These are phyloP conservation scores for Podarcis muralis DNA, from an alignment of 2,113 vertebrate genomes.

Conservation along the genomic window DNA sequence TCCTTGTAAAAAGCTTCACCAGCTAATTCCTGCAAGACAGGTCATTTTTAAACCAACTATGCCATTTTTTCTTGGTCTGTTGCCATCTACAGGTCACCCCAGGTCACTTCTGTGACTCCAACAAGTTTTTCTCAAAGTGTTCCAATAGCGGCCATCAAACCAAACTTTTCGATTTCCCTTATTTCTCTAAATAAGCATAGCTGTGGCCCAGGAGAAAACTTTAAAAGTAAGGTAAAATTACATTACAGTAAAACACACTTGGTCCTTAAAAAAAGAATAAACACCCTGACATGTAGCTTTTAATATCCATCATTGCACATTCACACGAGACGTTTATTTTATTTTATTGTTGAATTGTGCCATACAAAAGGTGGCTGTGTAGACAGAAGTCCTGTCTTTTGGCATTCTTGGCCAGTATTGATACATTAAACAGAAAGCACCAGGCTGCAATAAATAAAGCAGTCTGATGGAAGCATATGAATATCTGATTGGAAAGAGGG, in stretches of 20 bases:
- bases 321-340: background rate
- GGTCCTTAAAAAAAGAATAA: background rate
- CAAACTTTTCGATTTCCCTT: background rate
- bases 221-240: background rate
- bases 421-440: background rate
- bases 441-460: background rate
- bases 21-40: too few relatives aligned
- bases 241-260: background rate
- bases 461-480: background rate
- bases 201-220: background rate
- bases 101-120: background rate
- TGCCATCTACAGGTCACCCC: too few relatives aligned
- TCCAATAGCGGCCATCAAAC: too few relatives aligned
- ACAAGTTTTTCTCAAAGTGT: background rate
- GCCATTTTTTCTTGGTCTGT: too few relatives aligned
- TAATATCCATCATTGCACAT: background rate
- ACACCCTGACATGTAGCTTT: background rate
- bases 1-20: too few relatives aligned
- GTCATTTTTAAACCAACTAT: too few relatives aligned
- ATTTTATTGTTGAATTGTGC: too few relatives aligned
- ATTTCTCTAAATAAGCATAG: background rate
- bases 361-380: background rate
- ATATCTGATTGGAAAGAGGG: background rate
- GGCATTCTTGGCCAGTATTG: background rate
- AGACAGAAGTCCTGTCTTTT: background rate